These are phyloP conservation scores for Gymnarchus niloticus DNA, from an alignment of 2,113 vertebrate species.

Conservation along the genomic window DNA sequence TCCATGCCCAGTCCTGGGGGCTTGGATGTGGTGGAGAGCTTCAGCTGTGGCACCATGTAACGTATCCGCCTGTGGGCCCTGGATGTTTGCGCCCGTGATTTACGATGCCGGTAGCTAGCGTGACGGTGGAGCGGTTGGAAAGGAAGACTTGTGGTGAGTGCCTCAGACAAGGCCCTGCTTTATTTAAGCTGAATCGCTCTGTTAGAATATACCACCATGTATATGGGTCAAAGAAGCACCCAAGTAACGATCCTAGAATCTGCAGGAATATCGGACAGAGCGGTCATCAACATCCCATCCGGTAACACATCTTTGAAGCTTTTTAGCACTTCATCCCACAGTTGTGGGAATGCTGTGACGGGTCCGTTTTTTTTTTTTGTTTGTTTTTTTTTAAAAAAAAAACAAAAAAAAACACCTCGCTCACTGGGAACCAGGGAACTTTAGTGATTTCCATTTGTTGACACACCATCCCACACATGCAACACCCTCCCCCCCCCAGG, in stretches of 20 bases:
- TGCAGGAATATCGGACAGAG: background rate
- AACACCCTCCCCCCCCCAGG: background rate
- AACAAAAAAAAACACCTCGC: background rate
- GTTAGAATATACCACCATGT: background rate
- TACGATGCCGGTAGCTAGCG: background rate
- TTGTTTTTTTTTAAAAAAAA: too few species aligned
- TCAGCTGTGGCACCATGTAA: background rate
- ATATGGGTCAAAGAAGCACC: background rate
- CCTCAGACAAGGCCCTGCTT: background rate
- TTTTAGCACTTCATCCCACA: background rate
- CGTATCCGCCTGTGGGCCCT: too few species aligned
- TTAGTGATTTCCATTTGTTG: constrained; percentile 4
- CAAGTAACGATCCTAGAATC: background rate
- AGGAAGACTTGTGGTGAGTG: background rate
- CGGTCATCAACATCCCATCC: background rate
- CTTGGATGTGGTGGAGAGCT: background rate
- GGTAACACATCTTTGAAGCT: background rate
- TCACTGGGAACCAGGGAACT: background rate
- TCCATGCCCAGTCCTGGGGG: background rate
- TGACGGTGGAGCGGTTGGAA: background rate
- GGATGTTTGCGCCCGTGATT: background rate
- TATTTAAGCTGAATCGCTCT: background rate
- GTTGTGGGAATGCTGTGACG: background rate
- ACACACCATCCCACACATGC: background rate
- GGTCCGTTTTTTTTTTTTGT: background rate